A percentile compares a stretch with the other conserved stretches of the same genome.
phyloP scores from a whole-genome alignment of 2,888 invertebrate species.

The Chymomyza fuscimana region DNA sequence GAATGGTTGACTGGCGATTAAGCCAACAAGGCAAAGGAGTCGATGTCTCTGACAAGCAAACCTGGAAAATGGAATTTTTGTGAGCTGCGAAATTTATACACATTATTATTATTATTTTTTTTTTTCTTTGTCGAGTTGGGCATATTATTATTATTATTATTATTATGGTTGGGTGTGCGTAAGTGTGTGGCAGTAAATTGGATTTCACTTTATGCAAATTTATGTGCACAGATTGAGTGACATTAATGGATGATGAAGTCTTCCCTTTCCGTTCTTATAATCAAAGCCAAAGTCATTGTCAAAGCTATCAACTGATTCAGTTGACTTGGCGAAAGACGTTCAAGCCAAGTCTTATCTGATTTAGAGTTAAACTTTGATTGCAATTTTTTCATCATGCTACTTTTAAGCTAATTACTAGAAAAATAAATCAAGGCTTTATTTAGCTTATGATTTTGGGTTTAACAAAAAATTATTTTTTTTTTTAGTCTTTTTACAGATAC shows the following conservation, averaged over 20 bases:
- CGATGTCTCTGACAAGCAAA: not conserved
- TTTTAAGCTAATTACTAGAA: not conserved
- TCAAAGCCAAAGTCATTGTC: constrained; percentile 10
- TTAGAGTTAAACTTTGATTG: not conserved
- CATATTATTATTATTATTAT: not conserved
- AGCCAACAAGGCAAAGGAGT: constrained; percentile 25
- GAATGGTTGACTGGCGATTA: constrained; percentile 43
- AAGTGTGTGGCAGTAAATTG: constrained; percentile 53
- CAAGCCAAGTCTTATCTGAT: not conserved
- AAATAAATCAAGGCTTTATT: too few relatives aligned
- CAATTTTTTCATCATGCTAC: not conserved
- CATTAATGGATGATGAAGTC: constrained; percentile 72
- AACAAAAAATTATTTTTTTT: too few relatives aligned
- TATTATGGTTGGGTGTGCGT: constrained; percentile 17
- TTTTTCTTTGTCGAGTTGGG: not conserved
- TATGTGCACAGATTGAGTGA: constrained; percentile 71
- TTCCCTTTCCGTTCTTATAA: constrained; percentile 9
- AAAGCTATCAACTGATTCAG: not conserved
- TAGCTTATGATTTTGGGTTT: too few relatives aligned
- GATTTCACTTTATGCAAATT: constrained; percentile 71
- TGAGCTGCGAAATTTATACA: constrained; percentile 1
- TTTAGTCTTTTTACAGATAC: too few relatives aligned
- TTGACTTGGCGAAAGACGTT: not conserved
- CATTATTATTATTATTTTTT: constrained; percentile 1
- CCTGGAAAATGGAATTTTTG: constrained; percentile 35